These are phyloP conservation scores for Mus caroli DNA, from an alignment of 2,797 vertebrate genomes.

Conservation along the genomic window DNA sequence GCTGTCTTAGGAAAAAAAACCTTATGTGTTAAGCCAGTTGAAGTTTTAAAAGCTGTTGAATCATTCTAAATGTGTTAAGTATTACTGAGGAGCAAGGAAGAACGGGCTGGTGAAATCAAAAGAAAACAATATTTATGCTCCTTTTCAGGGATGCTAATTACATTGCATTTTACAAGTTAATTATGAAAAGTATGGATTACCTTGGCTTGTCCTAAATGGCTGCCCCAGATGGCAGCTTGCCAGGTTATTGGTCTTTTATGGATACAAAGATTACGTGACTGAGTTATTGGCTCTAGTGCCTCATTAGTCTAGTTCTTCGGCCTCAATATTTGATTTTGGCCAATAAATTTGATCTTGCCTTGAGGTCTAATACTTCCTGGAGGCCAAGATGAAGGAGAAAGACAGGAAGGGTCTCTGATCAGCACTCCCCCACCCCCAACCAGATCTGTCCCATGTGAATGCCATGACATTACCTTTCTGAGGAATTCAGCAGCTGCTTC, in stretches of 20 bases:
- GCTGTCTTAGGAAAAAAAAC: neutral
- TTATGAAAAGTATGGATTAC: constrained; percentile 62
- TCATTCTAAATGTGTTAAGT: neutral
- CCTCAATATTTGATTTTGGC: constrained; percentile 57
- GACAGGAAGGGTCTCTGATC: neutral
- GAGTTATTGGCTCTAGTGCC: constrained; percentile 57
- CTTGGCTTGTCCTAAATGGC: constrained; percentile 65
- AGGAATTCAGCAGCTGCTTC: constrained; percentile 43
- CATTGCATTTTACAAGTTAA: constrained; percentile 59
- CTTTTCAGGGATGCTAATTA: constrained; percentile 32
- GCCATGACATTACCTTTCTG: neutral
- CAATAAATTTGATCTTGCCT: constrained; percentile 15
- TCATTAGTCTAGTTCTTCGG: constrained; percentile 70
- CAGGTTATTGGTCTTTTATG: constrained; percentile 49
- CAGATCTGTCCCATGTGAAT: neutral
- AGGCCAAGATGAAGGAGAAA: constrained; percentile 3
- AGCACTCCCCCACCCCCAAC: too few relatives aligned
- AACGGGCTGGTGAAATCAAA: constrained; percentile 4
- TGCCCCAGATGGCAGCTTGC: constrained; percentile 42
- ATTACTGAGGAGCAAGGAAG: neutral
- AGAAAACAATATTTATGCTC: neutral
- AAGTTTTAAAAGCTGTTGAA: neutral
- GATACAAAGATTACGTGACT: constrained; percentile 21
- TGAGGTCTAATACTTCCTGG: constrained; percentile 6
- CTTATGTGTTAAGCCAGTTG: constrained; percentile 5